These are phyloP conservation scores for Notarius quadriscutis DNA, from an alignment of 2,113 vertebrate species.

Conservation along the genomic window DNA sequence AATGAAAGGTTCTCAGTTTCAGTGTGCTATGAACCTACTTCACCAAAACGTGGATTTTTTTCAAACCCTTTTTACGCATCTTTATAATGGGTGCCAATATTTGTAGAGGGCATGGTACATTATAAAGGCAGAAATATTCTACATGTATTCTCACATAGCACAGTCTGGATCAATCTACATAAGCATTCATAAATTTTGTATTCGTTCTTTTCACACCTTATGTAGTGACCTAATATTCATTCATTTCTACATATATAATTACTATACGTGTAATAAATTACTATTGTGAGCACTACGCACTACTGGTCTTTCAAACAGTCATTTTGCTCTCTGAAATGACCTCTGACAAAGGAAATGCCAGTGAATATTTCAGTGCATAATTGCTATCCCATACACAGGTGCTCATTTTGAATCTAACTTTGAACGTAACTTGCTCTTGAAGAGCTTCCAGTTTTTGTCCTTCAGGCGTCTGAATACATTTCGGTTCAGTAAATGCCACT, in stretches of 20 bases:
- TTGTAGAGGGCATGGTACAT: not conserved
- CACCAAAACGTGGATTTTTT: too few species aligned
- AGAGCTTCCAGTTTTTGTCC: constrained; percentile 23
- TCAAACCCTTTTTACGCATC: too few species aligned
- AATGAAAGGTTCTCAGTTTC: too few species aligned
- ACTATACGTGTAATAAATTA: not conserved
- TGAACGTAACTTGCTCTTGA: constrained; percentile 30
- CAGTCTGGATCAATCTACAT: not conserved
- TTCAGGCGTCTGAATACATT: constrained; percentile 35
- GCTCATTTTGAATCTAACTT: constrained; percentile 15
- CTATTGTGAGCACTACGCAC: not conserved
- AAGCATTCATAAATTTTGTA: not conserved
- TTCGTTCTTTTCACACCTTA: not conserved
- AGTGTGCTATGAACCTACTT: too few species aligned
- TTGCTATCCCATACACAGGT: not conserved
- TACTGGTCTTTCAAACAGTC: not conserved
- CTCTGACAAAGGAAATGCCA: not conserved
- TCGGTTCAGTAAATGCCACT: constrained; percentile 18
- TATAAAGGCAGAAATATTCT: not conserved
- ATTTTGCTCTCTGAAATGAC: not conserved
- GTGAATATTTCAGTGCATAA: not conserved
- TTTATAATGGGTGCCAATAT: too few species aligned
- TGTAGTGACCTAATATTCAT: not conserved
- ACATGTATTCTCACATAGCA: not conserved
- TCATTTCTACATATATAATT: not conserved